Base-by-base conservation (phyloP, 2,113 vertebrate genomes). In the Andinoacara biseriatus region DNA sequence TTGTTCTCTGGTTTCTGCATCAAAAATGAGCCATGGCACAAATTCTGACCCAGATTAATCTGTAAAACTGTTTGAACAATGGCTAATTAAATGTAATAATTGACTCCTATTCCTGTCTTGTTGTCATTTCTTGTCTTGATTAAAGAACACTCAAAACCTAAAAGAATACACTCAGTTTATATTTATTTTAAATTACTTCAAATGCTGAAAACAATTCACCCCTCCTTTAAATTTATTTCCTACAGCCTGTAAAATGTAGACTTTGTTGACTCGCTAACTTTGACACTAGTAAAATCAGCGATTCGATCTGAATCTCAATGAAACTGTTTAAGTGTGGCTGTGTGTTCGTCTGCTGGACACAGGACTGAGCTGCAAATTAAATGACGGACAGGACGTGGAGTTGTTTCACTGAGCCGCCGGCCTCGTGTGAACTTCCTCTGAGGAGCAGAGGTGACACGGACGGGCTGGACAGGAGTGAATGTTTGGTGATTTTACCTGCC, bases 341-440 rank as follows among this genome's bases (percentile, higher is more conserved):
- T 74, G 40, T 89, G 88, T 57, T 93, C 57, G 59, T 95, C 88
- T 56, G 91, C 81, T 78, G 84, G 52, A 46, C 43, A 54, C 26
- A 31, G 46, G 46, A 54, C 46, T 49, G 46, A 72, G 46, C 67
- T 72, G 67, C 54, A 54, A 54, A 72, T 33, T 52, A 29, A 10
- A 14, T 72, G 43, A 69, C 29, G 90, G 0, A 82, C 76, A 8
- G 78, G 80, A 24, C 82, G 84, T 1, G 91, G 80, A 0, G 92
- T 49, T 24, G 89, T 87, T 18, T 96, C 95, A 92, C 95, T 95
- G 26, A 96, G 92, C 95, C 94, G 95, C 58, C 93, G 94, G 65
- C 96, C 94, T 17, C 95, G 94, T 65, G 95, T 91, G 89, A 92
- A 92, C 89, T 94, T 96, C 86, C 95, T 95, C 95, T 96, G 43